Evolutionary conservation across 1,140 invertebrate genomes (phyloP).

Genomic region (Sminthurides bifidus): DNA sequence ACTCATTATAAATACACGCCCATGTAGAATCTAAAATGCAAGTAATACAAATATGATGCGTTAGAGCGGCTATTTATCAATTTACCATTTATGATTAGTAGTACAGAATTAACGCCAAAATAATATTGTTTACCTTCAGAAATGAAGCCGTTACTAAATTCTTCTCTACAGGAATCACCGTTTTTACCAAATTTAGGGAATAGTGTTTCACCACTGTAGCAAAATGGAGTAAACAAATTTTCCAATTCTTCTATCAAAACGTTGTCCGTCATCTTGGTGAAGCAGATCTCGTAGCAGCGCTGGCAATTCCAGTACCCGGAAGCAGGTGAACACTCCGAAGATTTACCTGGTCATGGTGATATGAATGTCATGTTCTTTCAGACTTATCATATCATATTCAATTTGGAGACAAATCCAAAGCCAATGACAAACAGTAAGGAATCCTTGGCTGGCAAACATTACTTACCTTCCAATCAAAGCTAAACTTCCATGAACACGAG

Average conservation of each 20-base stretch:
- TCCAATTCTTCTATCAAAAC: constrained; percentile 9
- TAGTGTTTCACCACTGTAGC: constrained; percentile 11
- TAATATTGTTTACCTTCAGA: constrained; percentile 13
- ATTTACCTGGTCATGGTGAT: no score
- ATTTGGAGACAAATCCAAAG: no score
- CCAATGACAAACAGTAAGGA: no score
- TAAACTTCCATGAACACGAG: no score
- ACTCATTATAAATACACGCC: constrained; percentile 21
- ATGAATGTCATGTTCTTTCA: no score
- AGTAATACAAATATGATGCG: background rate
- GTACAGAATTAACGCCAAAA: background rate
- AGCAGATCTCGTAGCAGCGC: no score
- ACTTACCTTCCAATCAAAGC: no score
- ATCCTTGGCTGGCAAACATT: no score
- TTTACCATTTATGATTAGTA: background rate
- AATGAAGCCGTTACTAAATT: constrained; percentile 10
- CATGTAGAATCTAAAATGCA: constrained; percentile 20
- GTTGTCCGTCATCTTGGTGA: background rate
- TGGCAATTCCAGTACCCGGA: no score
- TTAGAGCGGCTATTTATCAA: background rate
- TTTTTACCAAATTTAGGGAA: background rate
- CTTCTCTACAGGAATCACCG: background rate
- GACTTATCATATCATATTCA: no score
- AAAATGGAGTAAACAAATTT: constrained; percentile 22
- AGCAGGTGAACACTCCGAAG: no score